Evolutionary conservation across 2,888 invertebrate genomes (phyloP).

Genomic region (Brachypterus glaber): DNA sequence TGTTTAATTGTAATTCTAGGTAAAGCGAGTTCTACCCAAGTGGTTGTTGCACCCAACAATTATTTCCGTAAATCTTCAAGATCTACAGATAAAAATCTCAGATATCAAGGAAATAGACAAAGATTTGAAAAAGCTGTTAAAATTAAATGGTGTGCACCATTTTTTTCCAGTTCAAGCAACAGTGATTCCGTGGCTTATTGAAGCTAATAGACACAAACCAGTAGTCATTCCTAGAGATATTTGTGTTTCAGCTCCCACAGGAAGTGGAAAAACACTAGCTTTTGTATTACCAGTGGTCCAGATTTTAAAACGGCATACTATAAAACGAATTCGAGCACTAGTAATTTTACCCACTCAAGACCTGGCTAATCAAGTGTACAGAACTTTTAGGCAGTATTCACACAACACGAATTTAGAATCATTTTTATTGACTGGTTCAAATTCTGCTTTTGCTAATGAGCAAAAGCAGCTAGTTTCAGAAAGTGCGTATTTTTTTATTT

Average conservation of each 20-base stretch:
- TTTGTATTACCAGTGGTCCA: constrained; percentile 89
- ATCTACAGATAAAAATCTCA: constrained; percentile 45
- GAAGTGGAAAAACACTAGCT: constrained; percentile 93
- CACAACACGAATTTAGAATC: constrained; percentile 60
- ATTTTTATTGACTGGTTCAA: constrained; percentile 57
- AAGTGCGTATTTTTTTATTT: constrained; percentile 37
- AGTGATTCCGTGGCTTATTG: constrained; percentile 67
- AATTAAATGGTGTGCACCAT: constrained; percentile 59
- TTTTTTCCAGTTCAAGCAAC: constrained; percentile 80
- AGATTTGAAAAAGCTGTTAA: constrained; percentile 52
- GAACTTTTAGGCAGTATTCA: constrained; percentile 67
- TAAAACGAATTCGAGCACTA: constrained; percentile 62
- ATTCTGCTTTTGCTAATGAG: constrained; percentile 54
- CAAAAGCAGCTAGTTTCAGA: constrained; percentile 53
- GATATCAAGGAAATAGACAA: constrained; percentile 54
- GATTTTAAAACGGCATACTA: constrained; percentile 37
- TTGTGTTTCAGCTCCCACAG: constrained; percentile 95
- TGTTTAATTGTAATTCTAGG: constrained; percentile 38
- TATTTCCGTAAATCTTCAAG: constrained; percentile 62
- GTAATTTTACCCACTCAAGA: constrained; percentile 91
- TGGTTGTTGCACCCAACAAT: constrained; percentile 78
- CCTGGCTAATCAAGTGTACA: constrained; percentile 79
- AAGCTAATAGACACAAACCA: constrained; percentile 49
- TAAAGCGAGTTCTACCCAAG: constrained; percentile 69
- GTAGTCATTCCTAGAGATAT: constrained; percentile 74